A percentile compares a stretch with the other conserved stretches of the same genome.
Evolutionary conservation across 1,140 invertebrate species (phyloP).

Genomic region (Panagrolaimus sp.): DNA sequence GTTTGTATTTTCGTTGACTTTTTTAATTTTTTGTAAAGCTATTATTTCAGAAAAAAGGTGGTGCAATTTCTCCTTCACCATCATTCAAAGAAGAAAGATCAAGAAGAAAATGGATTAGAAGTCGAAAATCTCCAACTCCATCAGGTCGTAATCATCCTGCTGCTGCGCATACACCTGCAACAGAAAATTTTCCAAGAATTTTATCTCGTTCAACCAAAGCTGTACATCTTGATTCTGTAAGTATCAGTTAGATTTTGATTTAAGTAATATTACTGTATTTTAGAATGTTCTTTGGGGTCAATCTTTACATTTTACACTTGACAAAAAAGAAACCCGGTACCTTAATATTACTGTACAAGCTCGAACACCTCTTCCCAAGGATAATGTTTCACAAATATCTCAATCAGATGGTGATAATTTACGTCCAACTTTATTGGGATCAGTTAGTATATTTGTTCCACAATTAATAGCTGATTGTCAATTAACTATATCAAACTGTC

Average conservation of each 20-base stretch:
- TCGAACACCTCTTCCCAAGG: slow-evolving; percentile 14
- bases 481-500: slow-evolving; percentile 49
- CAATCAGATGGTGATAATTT: neutral
- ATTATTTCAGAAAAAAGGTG: neutral
- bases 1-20: neutral
- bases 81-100: neutral
- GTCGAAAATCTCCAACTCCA: neutral
- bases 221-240: slow-evolving; percentile 23
- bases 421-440: slow-evolving; percentile 43
- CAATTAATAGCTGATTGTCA: slow-evolving; percentile 50
- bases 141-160: neutral
- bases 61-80: neutral
- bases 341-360: slow-evolving; percentile 48
- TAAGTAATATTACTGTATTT: slow-evolving; percentile 6
- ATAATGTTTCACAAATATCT: slow-evolving; percentile 4
- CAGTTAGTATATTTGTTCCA: slow-evolving; percentile 48
- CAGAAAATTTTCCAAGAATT: neutral
- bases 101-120: slow-evolving; percentile 13
- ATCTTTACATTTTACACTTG: slow-evolving; percentile 49
- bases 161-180: neutral
- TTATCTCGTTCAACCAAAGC: slow-evolving; percentile 20
- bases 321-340: slow-evolving; percentile 40
- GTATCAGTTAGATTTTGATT: neutral
- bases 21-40: neutral
- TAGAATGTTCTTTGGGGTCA: slow-evolving; percentile 51